Conservation (phyloP, 2,888 invertebrate genomes). For the Cantharis rustica region DNA sequence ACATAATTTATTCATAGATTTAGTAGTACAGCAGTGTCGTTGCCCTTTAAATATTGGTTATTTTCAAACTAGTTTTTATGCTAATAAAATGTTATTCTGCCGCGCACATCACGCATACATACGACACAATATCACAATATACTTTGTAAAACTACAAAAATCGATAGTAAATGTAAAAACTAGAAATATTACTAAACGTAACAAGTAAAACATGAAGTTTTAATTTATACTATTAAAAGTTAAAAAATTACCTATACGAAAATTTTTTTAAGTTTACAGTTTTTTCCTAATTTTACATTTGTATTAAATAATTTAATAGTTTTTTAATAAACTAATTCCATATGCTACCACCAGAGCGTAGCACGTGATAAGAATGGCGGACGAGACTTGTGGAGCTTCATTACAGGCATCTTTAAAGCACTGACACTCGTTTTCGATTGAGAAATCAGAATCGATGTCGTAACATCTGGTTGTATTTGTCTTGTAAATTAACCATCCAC, state of each 20-base stretch:
- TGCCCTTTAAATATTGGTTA: not conserved
- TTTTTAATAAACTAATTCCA: not conserved
- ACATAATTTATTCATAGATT: not conserved
- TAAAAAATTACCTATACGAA: not conserved
- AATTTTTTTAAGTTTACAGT: not conserved
- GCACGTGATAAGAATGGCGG: not conserved
- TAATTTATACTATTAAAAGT: too few species aligned
- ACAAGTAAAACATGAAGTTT: too few species aligned
- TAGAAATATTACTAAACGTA: not conserved
- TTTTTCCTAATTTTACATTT: not conserved
- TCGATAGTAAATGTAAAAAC: not conserved
- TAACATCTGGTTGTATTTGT: slow-evolving; percentile 57
- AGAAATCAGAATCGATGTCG: slow-evolving; percentile 67
- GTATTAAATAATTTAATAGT: not conserved
- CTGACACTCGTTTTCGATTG: slow-evolving; percentile 66
- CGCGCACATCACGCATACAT: not conserved
- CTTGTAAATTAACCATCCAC: slow-evolving; percentile 63
- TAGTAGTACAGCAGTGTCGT: not conserved
- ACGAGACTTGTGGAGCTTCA: slow-evolving; percentile 20
- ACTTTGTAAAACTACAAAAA: not conserved
- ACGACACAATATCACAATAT: not conserved
- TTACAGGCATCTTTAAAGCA: slow-evolving; percentile 70
- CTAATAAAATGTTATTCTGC: not conserved
- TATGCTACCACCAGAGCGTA: not conserved
- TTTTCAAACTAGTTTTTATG: not conserved